A percentile compares a stretch with the other conserved stretches of the same genome.
Conservation (phyloP, 2,888 invertebrate species). For the Sminthurides aquaticus region DNA sequence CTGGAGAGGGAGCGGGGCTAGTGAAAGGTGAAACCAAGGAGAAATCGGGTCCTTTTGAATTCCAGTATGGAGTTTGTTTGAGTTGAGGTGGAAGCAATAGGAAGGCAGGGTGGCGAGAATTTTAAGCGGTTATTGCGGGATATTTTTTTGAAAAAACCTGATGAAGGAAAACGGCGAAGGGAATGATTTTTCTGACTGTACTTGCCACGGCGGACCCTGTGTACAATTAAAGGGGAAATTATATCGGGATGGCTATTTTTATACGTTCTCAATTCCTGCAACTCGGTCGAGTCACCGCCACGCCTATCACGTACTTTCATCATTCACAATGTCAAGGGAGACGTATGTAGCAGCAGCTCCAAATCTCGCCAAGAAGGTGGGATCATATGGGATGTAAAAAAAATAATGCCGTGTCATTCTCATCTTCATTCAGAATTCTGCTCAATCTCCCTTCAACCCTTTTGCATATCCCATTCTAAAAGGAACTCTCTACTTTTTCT, state of each 20-base stretch:
- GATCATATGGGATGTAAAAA: too few species aligned
- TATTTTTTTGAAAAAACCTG: not conserved
- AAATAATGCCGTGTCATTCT: not conserved
- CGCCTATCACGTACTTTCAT: not conserved
- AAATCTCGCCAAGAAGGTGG: too few species aligned
- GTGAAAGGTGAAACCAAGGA: not conserved
- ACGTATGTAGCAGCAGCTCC: too few species aligned
- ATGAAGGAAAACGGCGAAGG: not conserved
- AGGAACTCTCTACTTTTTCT: too few species aligned
- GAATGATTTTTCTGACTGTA: not conserved
- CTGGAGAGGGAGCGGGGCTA: not conserved
- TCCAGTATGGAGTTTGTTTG: not conserved
- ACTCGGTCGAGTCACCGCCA: not conserved
- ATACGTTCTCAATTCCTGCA: conserved; percentile 1
- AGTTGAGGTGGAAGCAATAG: not conserved
- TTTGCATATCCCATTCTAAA: too few species aligned
- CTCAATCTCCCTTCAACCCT: too few species aligned
- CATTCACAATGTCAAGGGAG: conserved; percentile 4
- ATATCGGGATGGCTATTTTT: not conserved
- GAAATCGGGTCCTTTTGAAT: not conserved
- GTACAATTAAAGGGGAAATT: not conserved
- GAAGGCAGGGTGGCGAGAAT: too few species aligned
- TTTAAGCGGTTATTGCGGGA: not conserved
- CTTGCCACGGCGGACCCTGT: not conserved
- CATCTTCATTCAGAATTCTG: not conserved